Base-by-base conservation (phyloP, 2,888 invertebrate genomes). In the Loripinus fragilis region DNA sequence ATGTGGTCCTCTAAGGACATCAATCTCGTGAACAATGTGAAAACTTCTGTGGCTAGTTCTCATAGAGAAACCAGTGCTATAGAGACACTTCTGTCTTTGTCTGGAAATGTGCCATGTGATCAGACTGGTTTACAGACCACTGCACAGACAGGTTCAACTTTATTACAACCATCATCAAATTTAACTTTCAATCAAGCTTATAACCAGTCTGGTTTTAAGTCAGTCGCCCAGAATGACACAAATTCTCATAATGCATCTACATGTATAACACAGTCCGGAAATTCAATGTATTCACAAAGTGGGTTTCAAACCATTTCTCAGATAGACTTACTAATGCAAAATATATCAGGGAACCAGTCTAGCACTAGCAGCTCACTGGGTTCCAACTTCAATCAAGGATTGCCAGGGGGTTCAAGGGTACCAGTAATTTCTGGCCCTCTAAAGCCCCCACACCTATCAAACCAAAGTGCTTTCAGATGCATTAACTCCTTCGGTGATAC, bases 361-460 rank as follows among this genome's bases (percentile, higher is more conserved):
- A 41, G 60, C 20, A 66, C 76, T 10, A 41, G 60, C 20, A 66
- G 23, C 69, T 66, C 50, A 66, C 38, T 42, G 20, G 67, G 68
- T 33, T 60, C 60, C 23, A 17, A 2, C 20, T 30, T 20, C 8
- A 60, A 20, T 60, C 60, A 60, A 33, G 80, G 80, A 50, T 66
- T 80, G 45, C 71, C 69, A 35, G 80, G 80, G 50, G 80, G 80
- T 8, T 77, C 77, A 12, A n/a, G n/a, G n/a, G n/a, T n/a, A n/a
- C 60, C 30, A 23, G 3, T 60, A 8, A 2, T 33, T 33, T 28
- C 60, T 33, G 5, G 33, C 28, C 48, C 23, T 17, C 0, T 33
- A 20, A 8, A 23, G 45, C 20, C 20, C 33, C 17, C 33, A 65
- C n/a, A 15, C 41, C 68, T 68, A 45, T 68, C 68, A 42, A 68